Conservation (phyloP, 2,888 invertebrate species). For the Prostheceraeus crozeri region DNA sequence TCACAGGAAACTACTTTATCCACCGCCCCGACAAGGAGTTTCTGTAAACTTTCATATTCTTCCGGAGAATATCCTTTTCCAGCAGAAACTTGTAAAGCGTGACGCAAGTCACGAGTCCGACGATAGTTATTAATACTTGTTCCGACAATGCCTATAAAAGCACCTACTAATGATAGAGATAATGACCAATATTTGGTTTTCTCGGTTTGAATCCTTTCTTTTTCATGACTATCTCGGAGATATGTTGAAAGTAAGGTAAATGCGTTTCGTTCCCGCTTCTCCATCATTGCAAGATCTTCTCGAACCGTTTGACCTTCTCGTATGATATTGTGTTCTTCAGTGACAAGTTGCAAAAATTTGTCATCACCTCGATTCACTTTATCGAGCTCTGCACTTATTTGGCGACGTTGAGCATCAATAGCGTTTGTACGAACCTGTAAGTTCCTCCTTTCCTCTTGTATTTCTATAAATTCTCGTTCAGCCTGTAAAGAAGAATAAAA, state of each 20-base stretch:
- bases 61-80: too few relatives aligned
- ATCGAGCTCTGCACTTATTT: slow-evolving; percentile 69
- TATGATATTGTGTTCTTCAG: slow-evolving; percentile 60
- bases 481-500: too few relatives aligned
- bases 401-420: slow-evolving; percentile 60
- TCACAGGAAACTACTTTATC: too few relatives aligned
- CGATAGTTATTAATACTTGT: slow-evolving; percentile 65
- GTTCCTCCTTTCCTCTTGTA: slow-evolving; percentile 47
- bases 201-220: slow-evolving; percentile 72
- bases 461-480: slow-evolving; percentile 47
- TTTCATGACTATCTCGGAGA: slow-evolving; percentile 72
- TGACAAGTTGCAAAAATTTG: slow-evolving; percentile 67
- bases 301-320: slow-evolving; percentile 44
- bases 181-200: slow-evolving; percentile 77
- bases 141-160: slow-evolving; percentile 63
- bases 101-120: slow-evolving; percentile 64
- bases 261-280: slow-evolving; percentile 66
- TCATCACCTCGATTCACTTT: slow-evolving; percentile 71
- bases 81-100: slow-evolving; percentile 61
- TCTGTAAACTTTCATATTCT: slow-evolving; percentile 28
- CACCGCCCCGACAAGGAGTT: too few relatives aligned
- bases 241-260: slow-evolving; percentile 69
- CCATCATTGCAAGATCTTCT: slow-evolving; percentile 63
- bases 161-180: slow-evolving; percentile 66
- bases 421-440: slow-evolving; percentile 45